Conservation (phyloP, 2,797 vertebrate genomes). For the Carcharodon carcharias region DNA sequence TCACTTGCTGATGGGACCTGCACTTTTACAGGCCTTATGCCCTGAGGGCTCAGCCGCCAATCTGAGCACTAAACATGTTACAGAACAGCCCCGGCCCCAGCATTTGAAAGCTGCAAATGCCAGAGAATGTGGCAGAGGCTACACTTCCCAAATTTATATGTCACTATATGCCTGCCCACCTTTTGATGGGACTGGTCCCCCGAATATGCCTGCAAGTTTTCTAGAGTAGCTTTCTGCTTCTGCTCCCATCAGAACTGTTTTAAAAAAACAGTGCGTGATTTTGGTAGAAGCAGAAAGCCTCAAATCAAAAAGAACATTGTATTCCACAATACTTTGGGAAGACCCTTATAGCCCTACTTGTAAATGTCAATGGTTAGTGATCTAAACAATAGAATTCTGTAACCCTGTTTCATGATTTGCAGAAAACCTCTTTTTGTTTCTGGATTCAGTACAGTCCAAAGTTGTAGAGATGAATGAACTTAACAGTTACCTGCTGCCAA, state of each 20-base stretch:
- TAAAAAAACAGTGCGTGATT: neutral
- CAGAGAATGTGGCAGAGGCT: neutral
- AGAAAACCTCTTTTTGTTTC: neutral
- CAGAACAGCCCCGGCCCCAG: neutral
- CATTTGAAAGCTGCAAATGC: neutral
- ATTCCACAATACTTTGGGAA: neutral
- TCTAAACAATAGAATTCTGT: neutral
- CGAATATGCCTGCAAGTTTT: neutral
- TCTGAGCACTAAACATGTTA: no score
- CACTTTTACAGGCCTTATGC: neutral
- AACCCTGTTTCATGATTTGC: neutral
- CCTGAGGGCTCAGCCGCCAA: neutral
- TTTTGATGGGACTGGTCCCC: neutral
- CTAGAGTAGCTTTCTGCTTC: neutral
- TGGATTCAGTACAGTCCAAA: neutral
- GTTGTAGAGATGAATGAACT: neutral
- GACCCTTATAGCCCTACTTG: neutral
- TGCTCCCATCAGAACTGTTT: neutral
- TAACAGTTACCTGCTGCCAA: neutral
- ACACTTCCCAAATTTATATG: neutral
- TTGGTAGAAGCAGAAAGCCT: neutral
- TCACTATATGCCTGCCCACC: neutral
- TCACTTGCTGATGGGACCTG: neutral
- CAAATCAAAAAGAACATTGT: neutral
- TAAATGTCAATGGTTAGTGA: neutral